Conservation (phyloP, 1,140 invertebrate genomes). For the Bombus breviceps region DNA sequence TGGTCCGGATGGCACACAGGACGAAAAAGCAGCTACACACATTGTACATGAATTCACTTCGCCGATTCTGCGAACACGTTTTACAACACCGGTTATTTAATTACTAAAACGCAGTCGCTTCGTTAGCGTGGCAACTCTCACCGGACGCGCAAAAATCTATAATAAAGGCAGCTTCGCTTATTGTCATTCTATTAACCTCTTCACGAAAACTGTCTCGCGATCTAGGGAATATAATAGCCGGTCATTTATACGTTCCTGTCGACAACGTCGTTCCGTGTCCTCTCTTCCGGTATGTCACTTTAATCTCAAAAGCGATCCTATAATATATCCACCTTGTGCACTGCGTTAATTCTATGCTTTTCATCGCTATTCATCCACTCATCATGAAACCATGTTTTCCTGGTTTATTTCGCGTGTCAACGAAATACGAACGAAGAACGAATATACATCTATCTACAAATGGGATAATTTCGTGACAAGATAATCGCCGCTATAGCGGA, state of each 20-base stretch:
- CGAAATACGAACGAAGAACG: neutral
- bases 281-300: neutral
- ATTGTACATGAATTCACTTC: conserved; percentile 23
- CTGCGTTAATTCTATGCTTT: neutral
- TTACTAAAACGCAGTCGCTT: conserved; percentile 45
- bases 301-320: conserved; percentile 21
- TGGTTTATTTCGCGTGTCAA: neutral
- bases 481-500: neutral
- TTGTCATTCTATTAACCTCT: conserved; percentile 47
- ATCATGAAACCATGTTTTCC: neutral
- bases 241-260: neutral
- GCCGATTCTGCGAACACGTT: conserved; percentile 46
- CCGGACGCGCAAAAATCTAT: conserved; percentile 49
- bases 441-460: neutral
- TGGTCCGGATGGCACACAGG: conserved; percentile 37
- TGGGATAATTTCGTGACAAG: neutral
- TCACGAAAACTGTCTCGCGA: conserved; percentile 28
- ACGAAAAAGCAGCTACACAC: conserved; percentile 31
- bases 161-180: conserved; percentile 37
- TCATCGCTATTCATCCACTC: neutral
- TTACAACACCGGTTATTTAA: conserved; percentile 62
- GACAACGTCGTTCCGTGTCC: neutral
- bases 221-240: conserved; percentile 16
- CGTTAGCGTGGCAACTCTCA: conserved; percentile 28
- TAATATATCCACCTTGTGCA: neutral